Evolutionary conservation across 2,797 vertebrate genomes (phyloP).

Genomic region (Fistularia tabacaria): DNA sequence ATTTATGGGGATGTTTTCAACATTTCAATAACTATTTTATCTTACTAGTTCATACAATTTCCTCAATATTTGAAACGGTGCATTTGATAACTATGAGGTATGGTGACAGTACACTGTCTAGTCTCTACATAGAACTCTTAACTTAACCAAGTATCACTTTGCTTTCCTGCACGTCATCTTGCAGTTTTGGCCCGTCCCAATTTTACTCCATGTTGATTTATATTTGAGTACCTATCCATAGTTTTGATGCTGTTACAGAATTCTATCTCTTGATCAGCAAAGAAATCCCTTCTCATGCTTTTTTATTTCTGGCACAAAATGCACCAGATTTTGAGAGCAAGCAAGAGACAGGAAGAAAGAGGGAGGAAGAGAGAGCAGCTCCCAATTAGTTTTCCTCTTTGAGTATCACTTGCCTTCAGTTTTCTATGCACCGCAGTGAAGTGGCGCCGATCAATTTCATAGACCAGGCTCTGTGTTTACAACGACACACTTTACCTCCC

Average conservation of each 20-base stretch:
- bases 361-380: slow-evolving; percentile 24
- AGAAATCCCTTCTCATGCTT: slow-evolving; percentile 27
- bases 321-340: slow-evolving; percentile 19
- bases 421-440: slow-evolving; percentile 49
- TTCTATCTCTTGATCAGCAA: slow-evolving; percentile 62
- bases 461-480: slow-evolving; percentile 54
- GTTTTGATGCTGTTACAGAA: slow-evolving; percentile 61
- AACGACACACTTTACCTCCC: slow-evolving; percentile 50
- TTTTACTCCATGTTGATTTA: slow-evolving; percentile 27
- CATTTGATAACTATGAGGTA: too few species aligned
- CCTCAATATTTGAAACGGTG: too few species aligned
- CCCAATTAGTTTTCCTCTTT: slow-evolving; percentile 62
- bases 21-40: too few species aligned
- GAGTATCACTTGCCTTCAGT: slow-evolving; percentile 33
- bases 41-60: too few species aligned
- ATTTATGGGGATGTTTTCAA: too few species aligned
- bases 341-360: slow-evolving; percentile 30
- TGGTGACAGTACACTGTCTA: too few species aligned
- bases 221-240: slow-evolving; percentile 64
- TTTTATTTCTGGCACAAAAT: slow-evolving; percentile 34
- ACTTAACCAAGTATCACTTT: too few species aligned
- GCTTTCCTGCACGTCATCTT: too few species aligned
- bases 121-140: too few species aligned
- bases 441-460: slow-evolving; percentile 69
- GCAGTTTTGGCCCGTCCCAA: too few species aligned